A percentile compares a stretch with the other conserved stretches of the same genome.
These are phyloP conservation scores for Bombus balteatus DNA, from an alignment of 1,140 invertebrate genomes.

Conservation along the genomic window DNA sequence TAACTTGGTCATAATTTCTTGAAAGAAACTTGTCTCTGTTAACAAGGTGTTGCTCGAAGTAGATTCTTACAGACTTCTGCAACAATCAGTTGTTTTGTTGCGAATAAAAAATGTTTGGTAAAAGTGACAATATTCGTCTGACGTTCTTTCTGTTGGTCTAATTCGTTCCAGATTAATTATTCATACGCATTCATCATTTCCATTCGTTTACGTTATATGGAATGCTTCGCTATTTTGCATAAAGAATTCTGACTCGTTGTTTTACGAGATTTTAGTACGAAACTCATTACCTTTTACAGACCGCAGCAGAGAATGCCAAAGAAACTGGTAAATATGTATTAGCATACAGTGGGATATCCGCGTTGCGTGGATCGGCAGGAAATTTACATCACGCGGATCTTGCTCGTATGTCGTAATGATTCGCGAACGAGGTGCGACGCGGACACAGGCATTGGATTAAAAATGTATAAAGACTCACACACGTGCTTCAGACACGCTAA, in stretches of 20 bases:
- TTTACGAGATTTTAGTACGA: background rate
- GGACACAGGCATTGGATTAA: background rate
- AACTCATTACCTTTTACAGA: background rate
- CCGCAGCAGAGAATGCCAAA: background rate
- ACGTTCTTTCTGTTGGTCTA: too few relatives aligned
- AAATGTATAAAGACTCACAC: background rate
- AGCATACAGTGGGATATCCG: constrained; percentile 37
- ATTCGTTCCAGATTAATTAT: background rate
- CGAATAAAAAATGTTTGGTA: too few relatives aligned
- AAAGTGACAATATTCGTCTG: too few relatives aligned
- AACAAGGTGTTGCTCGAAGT: too few relatives aligned
- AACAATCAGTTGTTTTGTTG: too few relatives aligned
- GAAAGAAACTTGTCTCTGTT: too few relatives aligned
- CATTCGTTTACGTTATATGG: too few relatives aligned
- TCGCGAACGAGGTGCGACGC: background rate
- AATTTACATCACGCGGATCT: constrained; percentile 27
- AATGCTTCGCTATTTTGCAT: too few relatives aligned
- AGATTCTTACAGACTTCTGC: too few relatives aligned
- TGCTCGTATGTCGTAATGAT: constrained; percentile 6
- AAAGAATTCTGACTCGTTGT: background rate
- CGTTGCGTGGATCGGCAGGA: constrained; percentile 19
- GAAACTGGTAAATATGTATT: constrained; percentile 6
- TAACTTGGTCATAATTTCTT: too few relatives aligned
- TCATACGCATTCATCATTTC: background rate
- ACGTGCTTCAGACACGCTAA: background rate